phyloP scores from a whole-genome alignment of 2,113 vertebrate genomes.

The Murina feae region DNA sequence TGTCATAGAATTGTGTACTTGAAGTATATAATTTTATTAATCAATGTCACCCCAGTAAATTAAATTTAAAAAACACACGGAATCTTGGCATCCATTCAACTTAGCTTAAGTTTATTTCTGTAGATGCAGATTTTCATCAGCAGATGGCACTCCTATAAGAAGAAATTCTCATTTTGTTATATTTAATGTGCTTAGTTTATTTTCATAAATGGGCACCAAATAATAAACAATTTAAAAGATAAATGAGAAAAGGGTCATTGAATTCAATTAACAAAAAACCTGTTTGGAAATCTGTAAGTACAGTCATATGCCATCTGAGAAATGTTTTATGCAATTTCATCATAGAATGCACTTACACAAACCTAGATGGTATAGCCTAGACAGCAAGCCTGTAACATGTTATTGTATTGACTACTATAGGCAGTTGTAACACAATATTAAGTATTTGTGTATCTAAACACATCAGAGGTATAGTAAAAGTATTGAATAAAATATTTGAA shows the following conservation, averaged over 20 bases:
- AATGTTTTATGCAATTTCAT: background rate
- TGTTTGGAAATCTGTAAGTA: background rate
- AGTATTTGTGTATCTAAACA: background rate
- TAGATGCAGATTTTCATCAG: constrained; percentile 21
- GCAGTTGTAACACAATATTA: background rate
- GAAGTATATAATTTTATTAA: background rate
- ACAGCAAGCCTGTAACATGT: background rate
- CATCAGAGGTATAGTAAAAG: background rate
- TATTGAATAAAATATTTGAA: background rate
- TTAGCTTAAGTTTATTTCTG: background rate
- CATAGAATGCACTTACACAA: background rate
- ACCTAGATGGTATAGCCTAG: background rate
- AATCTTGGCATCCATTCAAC: background rate
- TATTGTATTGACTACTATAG: background rate
- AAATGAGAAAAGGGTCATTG: background rate
- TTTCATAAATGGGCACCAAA: background rate
- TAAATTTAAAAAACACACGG: background rate
- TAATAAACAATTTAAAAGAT: constrained; percentile 1
- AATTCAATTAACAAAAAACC: background rate
- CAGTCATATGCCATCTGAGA: background rate
- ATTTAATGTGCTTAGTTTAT: constrained; percentile 1
- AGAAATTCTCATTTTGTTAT: background rate
- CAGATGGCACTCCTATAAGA: constrained; percentile 38
- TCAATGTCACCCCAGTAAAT: background rate
- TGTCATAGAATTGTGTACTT: background rate